Evolutionary conservation across 1,140 invertebrate genomes (phyloP), one percentile per base, ranked within the genome.

Genomic region (Agrypnia vestita): DNA sequence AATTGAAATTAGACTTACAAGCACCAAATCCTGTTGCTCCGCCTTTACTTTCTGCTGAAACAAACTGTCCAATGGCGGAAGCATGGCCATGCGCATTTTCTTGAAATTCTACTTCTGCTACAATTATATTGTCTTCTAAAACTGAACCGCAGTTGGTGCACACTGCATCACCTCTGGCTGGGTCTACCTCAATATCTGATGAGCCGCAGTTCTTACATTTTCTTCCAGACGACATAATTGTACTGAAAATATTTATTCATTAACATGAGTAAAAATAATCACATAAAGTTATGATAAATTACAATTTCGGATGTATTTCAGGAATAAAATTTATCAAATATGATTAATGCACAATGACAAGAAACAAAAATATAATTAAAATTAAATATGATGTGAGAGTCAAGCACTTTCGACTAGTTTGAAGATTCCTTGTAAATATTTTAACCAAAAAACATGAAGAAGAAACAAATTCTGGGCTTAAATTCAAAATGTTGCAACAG

Each of bases 91-190:
- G 94, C 17, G 95, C 93, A 86, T 95, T 95, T 88, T 99, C 98
- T 87, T 97, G 95, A 86, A 99, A 99, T 86, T 98, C 96, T 69
- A 98, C 94, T 88, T 99, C 98, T 4, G 96, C 96, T 25, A 99
- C 97, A 85, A 99, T 99, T 64, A 97, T 94, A 84, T 96, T 97
- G 84, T 99, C 97, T 86, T 99, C 98, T 3, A 99, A 87, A 3
- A 99, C 98, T 46, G 95, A 94, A 56, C 98, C 98, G 91, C 98
- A 99, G 84, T 94, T 94, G 46, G 95, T 99, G 90, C 98, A 99
- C 0, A 99, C 97, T 51, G 96, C 95, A 93, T 99, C 97, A 61
- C 97, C 98, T 85, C 97, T 90, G 47, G 95, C 93, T 84, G 96
- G 94, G 89, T 99, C 97, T 72, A 94, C 94, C 88, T 99, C 97